Evolutionary conservation across 2,888 invertebrate species (phyloP).

Genomic region (Blera fallax): DNA sequence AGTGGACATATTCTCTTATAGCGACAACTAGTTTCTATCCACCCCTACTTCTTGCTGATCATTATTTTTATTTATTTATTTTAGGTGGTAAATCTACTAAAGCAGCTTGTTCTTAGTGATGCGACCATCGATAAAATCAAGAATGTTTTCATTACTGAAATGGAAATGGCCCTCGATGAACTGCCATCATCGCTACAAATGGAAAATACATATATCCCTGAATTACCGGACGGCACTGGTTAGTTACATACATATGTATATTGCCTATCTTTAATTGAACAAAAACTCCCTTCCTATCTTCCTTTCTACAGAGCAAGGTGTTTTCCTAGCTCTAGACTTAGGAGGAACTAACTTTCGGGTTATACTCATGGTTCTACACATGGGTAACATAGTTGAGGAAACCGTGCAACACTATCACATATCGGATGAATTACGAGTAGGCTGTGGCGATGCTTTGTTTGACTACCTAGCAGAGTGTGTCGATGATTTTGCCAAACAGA

Average conservation of each 20-base stretch:
- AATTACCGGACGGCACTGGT: slow-evolving; percentile 88
- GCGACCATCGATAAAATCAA: slow-evolving; percentile 82
- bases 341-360: slow-evolving; percentile 93
- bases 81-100: slow-evolving; percentile 74
- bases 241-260: slow-evolving; percentile 20
- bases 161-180: slow-evolving; percentile 85
- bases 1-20: too few species aligned
- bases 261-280: too few species aligned
- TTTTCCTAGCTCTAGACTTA: slow-evolving; percentile 89
- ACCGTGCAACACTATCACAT: slow-evolving; percentile 86
- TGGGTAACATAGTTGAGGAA: slow-evolving; percentile 84
- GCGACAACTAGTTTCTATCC: too few species aligned
- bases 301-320: slow-evolving; percentile 85
- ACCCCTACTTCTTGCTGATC: too few species aligned
- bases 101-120: slow-evolving; percentile 78
- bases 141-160: slow-evolving; percentile 85
- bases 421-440: slow-evolving; percentile 84
- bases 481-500: slow-evolving; percentile 85
- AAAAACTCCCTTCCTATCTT: too few species aligned
- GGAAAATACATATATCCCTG: slow-evolving; percentile 90
- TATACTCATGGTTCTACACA: slow-evolving; percentile 85
- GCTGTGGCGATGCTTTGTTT: slow-evolving; percentile 86
- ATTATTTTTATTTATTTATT: slow-evolving; percentile 1
- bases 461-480: slow-evolving; percentile 90
- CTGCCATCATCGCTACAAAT: slow-evolving; percentile 87